Conservation (phyloP, 2,113 vertebrate species). For the Puffinus mauretanicus region DNA sequence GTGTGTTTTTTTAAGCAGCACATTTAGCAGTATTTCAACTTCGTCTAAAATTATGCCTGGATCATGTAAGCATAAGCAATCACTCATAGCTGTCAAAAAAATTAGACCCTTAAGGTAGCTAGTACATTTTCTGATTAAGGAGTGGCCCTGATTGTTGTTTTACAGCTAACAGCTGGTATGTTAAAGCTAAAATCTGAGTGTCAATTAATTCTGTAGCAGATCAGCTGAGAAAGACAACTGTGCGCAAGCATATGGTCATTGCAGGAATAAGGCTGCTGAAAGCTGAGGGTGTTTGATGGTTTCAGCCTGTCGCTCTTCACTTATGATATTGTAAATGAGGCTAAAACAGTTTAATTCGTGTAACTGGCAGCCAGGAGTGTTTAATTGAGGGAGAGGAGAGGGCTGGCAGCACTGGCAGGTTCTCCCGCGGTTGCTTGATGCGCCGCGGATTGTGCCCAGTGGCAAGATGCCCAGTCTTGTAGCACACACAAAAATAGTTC, state of each 20-base stretch:
- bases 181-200: constrained; percentile 61
- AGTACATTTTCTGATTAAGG: constrained; percentile 37
- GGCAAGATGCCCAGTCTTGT: constrained; percentile 66
- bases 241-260: constrained; percentile 51
- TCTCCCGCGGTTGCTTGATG: constrained; percentile 27
- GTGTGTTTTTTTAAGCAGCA: neutral
- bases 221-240: constrained; percentile 66
- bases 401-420: constrained; percentile 26
- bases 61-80: constrained; percentile 13
- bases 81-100: constrained; percentile 38
- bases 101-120: constrained; percentile 22
- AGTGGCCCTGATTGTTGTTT: constrained; percentile 8
- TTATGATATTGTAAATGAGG: constrained; percentile 67
- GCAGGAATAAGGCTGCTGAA: constrained; percentile 50
- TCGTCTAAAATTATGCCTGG: neutral
- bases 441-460: constrained; percentile 50
- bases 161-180: constrained; percentile 57
- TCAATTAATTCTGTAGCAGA: constrained; percentile 69
- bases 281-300: constrained; percentile 52
- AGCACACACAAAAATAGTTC: constrained; percentile 61
- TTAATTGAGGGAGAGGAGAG: constrained; percentile 53
- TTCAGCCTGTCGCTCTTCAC: constrained; percentile 59
- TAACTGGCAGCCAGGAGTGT: constrained; percentile 52
- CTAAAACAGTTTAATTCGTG: constrained; percentile 61
- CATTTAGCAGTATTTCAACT: neutral